Evolutionary conservation across 2,113 vertebrate species (phyloP), one percentile per base, ranked within the genome.

Genomic region (human): DNA sequence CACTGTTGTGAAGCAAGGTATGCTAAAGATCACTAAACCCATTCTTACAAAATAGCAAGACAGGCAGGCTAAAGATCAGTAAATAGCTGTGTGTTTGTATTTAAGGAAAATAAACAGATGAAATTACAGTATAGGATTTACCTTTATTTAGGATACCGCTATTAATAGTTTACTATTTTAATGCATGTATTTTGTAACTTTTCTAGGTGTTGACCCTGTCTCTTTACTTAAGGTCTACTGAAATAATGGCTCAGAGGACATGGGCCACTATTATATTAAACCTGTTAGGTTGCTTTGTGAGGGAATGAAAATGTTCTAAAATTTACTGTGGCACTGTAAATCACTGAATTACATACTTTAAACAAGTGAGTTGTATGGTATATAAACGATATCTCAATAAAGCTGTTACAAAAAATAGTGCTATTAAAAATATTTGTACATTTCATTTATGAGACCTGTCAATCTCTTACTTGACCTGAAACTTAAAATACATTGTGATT

Each of bases 401-500:
- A 94, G 30, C 68, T 92, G 7, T 79, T 86, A 73, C 8, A 88
- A 61, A 79, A 80, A 88, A 86, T n/a, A 87, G 50, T 82, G 10
- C 30, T 95, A 68, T 95, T 35, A 90, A 80, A 97, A 96, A 96
- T 85, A 35, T 16, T 64, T 82, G 17, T 8, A 40, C 17, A 91
- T 75, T 4, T 20, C 17, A 83, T n/a, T 92, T 64, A 94, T 86
- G 75, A 97, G 70, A 83, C 4, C 52, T 80, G 76, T 78, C 14
- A 89, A 32, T 88, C 18, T 80, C 17, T 89, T 66, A 95, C 25
- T 68, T 92, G 10, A 43, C 25, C 32, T 92, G 32, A 96, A 92
- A 92, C 89, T 89, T 94, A 64, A 95, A 93, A 86, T 61, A 79
- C 55, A 89, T 14, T 23, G 48, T 93, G 38, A 93, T 93, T 68